These are phyloP conservation scores for Chrysopa pallens DNA, from an alignment of 1,140 invertebrate genomes.

Conservation along the genomic window DNA sequence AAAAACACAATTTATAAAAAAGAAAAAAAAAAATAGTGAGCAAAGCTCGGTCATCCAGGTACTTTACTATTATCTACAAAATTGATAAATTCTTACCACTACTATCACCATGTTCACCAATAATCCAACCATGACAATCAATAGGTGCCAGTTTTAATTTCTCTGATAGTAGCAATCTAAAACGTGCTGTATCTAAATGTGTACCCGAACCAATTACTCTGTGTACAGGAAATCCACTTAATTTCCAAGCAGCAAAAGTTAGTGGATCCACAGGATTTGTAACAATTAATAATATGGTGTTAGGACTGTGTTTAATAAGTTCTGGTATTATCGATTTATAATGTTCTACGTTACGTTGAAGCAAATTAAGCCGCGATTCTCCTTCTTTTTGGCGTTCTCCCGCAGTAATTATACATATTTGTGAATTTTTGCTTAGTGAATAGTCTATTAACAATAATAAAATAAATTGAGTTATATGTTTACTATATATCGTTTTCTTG, in stretches of 20 bases:
- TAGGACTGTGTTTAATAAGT: slow-evolving; percentile 69
- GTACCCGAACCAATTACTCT: slow-evolving; percentile 80
- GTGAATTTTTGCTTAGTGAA: slow-evolving; percentile 32
- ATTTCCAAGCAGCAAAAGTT: slow-evolving; percentile 84
- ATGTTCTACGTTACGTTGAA: slow-evolving; percentile 79
- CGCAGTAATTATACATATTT: slow-evolving; percentile 72
- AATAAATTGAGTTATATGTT: not conserved
- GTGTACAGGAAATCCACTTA: slow-evolving; percentile 71
- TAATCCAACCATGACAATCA: slow-evolving; percentile 77
- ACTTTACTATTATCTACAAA: too few species aligned
- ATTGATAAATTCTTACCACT: slow-evolving; percentile 32
- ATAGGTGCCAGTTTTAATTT: slow-evolving; percentile 58
- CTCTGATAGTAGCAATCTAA: slow-evolving; percentile 72
- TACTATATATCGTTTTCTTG: not conserved
- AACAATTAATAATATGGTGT: slow-evolving; percentile 73
- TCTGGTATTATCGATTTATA: slow-evolving; percentile 69
- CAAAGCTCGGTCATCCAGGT: too few species aligned
- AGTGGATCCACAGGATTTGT: slow-evolving; percentile 84
- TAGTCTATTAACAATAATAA: too few species aligned
- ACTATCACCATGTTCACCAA: slow-evolving; percentile 70
- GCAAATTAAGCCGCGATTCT: slow-evolving; percentile 61
- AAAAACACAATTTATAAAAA: too few species aligned
- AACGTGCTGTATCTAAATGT: slow-evolving; percentile 76
- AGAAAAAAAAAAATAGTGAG: too few species aligned
- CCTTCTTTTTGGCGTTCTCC: slow-evolving; percentile 77